Evolutionary conservation across 2,888 invertebrate species (phyloP), one percentile per base, ranked within the genome.

Genomic region (Hemithea aestivaria): DNA sequence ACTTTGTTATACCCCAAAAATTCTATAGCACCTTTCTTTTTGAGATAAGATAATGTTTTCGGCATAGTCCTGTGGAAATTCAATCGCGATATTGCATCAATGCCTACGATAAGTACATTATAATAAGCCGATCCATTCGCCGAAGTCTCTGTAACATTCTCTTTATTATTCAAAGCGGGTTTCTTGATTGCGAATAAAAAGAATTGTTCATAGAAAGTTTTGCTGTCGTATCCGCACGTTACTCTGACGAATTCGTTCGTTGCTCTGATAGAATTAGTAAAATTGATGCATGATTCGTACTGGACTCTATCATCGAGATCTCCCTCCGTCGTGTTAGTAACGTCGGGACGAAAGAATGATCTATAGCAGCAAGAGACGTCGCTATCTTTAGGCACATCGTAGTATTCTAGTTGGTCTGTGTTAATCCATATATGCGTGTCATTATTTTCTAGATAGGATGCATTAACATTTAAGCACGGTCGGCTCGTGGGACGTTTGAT

Each of bases 1-100:
- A 98, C 94, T 88, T 97, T 98, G 67, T 95, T 96, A 73, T 96
- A 97, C 3, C 97, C 98, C 51, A 93, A 74, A 66, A 98, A 87
- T 66, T 96, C 96, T 32, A 94, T 88, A 23, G 92, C 92, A 7
- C 89, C 88, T 43, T 94, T 79, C 8, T 89, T 73, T 40, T 88
- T 81, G 32, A 96, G 79, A 52, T 88, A 90, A 1, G 84, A 68
- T 9, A 90, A 76, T 0, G 95, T 94, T 58, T 88, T 88, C 0
- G 93, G 93, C 93, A 97, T 93, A 56, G 94, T 94, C 27, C 97
- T 90, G 48, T 94, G 90, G 54, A 96, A 93, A 74, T 96, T 96
- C 46, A 95, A 81, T 53, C 96, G 89, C 0, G 97, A 97, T 12
- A 97, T 90, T 6, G 95, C 93, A 67, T 97, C 97, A 27, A 96